Conservation (phyloP, 2,113 vertebrate genomes). For the Mastomys coucha region DNA sequence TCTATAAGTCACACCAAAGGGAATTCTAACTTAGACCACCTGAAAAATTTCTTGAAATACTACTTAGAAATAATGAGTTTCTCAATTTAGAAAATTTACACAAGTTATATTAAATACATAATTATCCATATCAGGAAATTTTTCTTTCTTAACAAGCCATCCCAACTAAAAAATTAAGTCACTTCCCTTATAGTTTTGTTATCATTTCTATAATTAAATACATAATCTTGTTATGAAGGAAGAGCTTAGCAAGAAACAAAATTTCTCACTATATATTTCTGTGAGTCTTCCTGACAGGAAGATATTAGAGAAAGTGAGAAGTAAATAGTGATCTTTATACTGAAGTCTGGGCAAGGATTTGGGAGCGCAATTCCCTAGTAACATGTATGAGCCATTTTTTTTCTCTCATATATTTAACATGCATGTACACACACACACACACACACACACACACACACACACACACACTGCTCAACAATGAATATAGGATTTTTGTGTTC, state of each 20-base stretch:
- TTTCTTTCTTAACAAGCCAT: background rate
- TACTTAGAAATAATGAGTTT: background rate
- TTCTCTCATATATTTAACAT: background rate
- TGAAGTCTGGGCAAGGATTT: background rate
- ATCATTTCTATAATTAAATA: slow-evolving; percentile 26
- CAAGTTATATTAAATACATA: background rate
- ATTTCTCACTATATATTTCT: slow-evolving; percentile 18
- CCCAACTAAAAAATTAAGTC: too few species aligned
- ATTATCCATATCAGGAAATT: background rate
- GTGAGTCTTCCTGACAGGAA: background rate
- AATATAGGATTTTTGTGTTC: slow-evolving; percentile 65
- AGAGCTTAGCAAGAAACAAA: slow-evolving; percentile 25
- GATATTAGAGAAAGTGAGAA: slow-evolving; percentile 15
- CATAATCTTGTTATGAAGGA: slow-evolving; percentile 26
- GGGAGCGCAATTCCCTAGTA: background rate
- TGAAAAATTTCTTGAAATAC: slow-evolving; percentile 10
- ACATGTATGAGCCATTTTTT: slow-evolving; percentile 42
- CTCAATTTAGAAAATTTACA: background rate
- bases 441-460: background rate
- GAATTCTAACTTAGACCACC: background rate
- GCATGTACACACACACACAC: background rate
- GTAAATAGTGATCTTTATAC: background rate
- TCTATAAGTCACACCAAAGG: background rate
- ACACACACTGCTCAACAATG: background rate
- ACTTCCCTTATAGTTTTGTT: background rate